A percentile compares a stretch with the other conserved stretches of the same genome.
These are phyloP conservation scores for Drosophila asahinai DNA, from an alignment of 1,140 invertebrate genomes.

Conservation along the genomic window DNA sequence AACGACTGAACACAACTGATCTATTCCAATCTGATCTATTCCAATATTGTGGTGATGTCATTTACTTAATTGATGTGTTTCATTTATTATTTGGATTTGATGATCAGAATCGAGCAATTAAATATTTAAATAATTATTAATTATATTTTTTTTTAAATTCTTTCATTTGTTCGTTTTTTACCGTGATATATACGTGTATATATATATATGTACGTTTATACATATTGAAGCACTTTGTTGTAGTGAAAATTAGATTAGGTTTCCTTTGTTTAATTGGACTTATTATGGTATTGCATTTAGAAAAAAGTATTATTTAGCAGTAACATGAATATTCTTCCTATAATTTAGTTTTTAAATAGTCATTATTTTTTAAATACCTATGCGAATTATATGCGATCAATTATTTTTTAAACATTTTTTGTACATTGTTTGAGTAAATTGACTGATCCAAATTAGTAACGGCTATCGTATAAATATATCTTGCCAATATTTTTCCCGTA, in stretches of 20 bases:
- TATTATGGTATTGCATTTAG: no score
- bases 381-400: no score
- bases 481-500: slow-evolving; percentile 3
- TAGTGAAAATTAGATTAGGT: no score
- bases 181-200: no score
- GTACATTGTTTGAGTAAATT: neutral
- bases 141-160: neutral
- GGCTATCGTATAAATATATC: slow-evolving; percentile 9
- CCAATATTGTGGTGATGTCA: neutral
- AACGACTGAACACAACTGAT: neutral
- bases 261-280: no score
- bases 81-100: neutral
- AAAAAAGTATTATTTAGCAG: no score
- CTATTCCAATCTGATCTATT: neutral
- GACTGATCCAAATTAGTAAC: neutral
- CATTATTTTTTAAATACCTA: no score
- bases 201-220: no score
- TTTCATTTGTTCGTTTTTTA: no score
- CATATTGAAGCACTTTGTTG: no score
- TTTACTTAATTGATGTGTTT: neutral
- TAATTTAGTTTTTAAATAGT: no score
- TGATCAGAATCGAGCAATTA: neutral
- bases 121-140: neutral
- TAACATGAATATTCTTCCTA: no score
- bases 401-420: neutral